Evolutionary conservation across 2,888 invertebrate genomes (phyloP), one percentile per base, ranked within the genome.

Genomic region (Diaperis boleti): DNA sequence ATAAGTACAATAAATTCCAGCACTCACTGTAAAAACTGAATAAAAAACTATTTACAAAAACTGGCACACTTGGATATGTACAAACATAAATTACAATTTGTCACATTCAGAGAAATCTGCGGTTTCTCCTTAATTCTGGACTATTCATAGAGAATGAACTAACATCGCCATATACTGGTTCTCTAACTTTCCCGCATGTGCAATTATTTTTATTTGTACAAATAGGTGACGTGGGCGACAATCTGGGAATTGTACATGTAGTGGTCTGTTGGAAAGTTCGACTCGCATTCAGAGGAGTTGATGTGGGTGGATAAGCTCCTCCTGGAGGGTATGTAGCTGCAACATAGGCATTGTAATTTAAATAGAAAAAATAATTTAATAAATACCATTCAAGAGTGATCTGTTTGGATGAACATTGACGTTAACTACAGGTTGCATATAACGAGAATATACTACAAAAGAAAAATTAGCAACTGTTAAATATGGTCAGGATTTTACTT

Each of bases 371-470:
- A 7, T 13, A 49, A 49, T 10, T 6, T n/a, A 13, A 20, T 4
- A 49, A 6, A 11, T 59, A 59, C 54, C 42, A 39, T 10, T 35
- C 20, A 68, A 41, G 14, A 68, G 61, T 2, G 71, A 68, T 15
- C 70, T 56, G 18, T 61, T 64, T 15, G 72, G 59, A 44, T 60
- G 64, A 5, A 79, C 74, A 55, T 79, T 79, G 1, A 80, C 79
- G 57, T 79, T 78, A 8, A 81, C 77, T 14, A 78, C 72, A 1
- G 81, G 79, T 54, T 79, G 79, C 71, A 81, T 75, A 61, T 79
- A 81, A 29, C 73, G 72, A 3, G 79, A 77, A 67, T 81, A 81
- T 8, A 77, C 81, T 81, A 64, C 67, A 71, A 47, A 56, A 47
- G 15, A 47, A 37, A 55, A 18, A 15, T 45, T 17, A 35, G 29